phyloP scores from a whole-genome alignment of 2,113 vertebrate species.

The Melierax canorus region DNA sequence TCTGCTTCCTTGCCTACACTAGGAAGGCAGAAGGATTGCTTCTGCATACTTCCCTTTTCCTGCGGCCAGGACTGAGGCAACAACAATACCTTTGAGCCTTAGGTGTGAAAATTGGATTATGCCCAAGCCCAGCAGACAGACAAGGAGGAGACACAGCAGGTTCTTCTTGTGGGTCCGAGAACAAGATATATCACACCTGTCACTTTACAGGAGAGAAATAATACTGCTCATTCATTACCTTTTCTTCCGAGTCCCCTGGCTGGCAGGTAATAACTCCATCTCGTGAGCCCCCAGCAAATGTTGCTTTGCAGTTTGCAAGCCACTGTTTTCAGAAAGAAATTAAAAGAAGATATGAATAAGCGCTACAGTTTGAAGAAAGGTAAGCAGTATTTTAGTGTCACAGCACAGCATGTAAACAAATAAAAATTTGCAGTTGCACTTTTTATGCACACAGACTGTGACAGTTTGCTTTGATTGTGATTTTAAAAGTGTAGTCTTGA shows the following conservation, averaged over 20 bases:
- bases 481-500: neutral
- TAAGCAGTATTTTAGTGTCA: neutral
- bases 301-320: slow-evolving; percentile 95
- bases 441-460: neutral
- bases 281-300: slow-evolving; percentile 90
- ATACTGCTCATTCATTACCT: slow-evolving; percentile 77
- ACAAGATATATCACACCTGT: neutral
- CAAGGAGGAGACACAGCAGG: neutral
- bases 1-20: neutral
- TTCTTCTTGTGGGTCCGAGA: neutral
- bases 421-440: neutral
- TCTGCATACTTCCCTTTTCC: neutral
- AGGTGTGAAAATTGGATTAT: neutral
- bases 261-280: slow-evolving; percentile 87
- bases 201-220: neutral
- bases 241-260: slow-evolving; percentile 95
- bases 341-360: neutral
- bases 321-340: slow-evolving; percentile 78
- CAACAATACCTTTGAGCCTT: neutral
- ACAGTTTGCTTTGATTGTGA: neutral
- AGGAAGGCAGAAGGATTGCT: neutral
- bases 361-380: neutral
- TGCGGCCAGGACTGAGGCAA: neutral
- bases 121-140: neutral
- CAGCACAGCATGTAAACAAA: neutral